Conservation (phyloP, 2,113 vertebrate genomes). For the Anoura caudifer region DNA sequence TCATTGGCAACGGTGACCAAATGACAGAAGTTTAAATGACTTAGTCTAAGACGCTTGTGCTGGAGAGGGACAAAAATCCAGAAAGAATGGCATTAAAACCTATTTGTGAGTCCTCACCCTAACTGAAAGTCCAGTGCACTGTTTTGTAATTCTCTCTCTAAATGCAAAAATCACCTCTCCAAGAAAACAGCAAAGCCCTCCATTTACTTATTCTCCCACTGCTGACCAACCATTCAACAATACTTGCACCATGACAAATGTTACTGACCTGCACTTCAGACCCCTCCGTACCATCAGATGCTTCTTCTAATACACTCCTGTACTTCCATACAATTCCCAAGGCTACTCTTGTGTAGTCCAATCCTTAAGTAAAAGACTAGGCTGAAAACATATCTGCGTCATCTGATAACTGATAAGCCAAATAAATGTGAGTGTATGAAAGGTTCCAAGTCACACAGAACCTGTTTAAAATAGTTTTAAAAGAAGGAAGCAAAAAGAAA, state of each 20-base stretch:
- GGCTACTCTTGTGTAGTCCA: neutral
- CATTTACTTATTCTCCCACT: neutral
- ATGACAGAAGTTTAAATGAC: neutral
- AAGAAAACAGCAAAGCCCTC: neutral
- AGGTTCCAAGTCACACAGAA: neutral
- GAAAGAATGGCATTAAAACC: neutral
- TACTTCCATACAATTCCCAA: neutral
- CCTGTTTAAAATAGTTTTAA: neutral
- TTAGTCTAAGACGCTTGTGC: neutral
- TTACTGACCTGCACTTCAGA: neutral
- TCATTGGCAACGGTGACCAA: neutral
- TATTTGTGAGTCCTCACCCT: neutral
- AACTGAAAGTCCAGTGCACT: neutral
- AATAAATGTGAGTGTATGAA: neutral
- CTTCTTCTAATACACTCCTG: neutral
- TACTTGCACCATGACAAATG: neutral
- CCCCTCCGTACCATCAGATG: neutral
- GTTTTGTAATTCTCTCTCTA: neutral
- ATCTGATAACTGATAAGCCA: neutral
- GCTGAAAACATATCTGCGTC: neutral
- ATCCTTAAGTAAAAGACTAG: neutral
- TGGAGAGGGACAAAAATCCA: neutral
- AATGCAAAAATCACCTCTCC: neutral
- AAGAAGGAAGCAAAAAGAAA: neutral
- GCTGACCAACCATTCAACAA: neutral